phyloP scores from a whole-genome alignment of 2,888 invertebrate species.

The Monopis laevigella region DNA sequence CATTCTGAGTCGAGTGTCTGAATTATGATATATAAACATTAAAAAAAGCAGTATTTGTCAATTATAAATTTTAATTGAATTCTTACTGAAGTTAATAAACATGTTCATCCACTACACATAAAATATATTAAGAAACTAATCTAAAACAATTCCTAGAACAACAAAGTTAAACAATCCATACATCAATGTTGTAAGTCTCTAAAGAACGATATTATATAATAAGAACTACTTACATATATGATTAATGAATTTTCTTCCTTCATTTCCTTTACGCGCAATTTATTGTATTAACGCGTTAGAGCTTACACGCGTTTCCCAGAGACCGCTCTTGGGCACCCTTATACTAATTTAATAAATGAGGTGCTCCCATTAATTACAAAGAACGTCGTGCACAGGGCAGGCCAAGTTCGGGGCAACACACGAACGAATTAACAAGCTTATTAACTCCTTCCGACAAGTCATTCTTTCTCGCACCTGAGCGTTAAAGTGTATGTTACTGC shows the following conservation, averaged over 20 bases:
- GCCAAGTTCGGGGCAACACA: slow-evolving; percentile 43
- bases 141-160: too few relatives aligned
- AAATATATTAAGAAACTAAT: too few relatives aligned
- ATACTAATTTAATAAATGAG: slow-evolving; percentile 65
- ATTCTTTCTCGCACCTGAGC: slow-evolving; percentile 33
- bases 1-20: too few relatives aligned
- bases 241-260: slow-evolving; percentile 61
- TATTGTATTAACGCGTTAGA: slow-evolving; percentile 44
- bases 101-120: too few relatives aligned
- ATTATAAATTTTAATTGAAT: too few relatives aligned
- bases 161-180: too few relatives aligned
- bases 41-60: too few relatives aligned
- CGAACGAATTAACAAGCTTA: slow-evolving; percentile 61
- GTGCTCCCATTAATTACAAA: slow-evolving; percentile 63
- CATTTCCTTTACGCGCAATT: slow-evolving; percentile 59
- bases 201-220: too few relatives aligned
- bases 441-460: slow-evolving; percentile 63
- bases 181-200: too few relatives aligned
- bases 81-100: too few relatives aligned
- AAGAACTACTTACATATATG: slow-evolving; percentile 32
- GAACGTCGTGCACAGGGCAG: slow-evolving; percentile 56
- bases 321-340: slow-evolving; percentile 53
- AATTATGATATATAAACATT: too few relatives aligned
- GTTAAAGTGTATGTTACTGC: slow-evolving; percentile 8
- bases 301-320: slow-evolving; percentile 20